A percentile compares a stretch with the other conserved stretches of the same genome.
These are phyloP conservation scores for Lycocorax pyrrhopterus DNA, from an alignment of 2,113 vertebrate genomes.

Conservation along the genomic window DNA sequence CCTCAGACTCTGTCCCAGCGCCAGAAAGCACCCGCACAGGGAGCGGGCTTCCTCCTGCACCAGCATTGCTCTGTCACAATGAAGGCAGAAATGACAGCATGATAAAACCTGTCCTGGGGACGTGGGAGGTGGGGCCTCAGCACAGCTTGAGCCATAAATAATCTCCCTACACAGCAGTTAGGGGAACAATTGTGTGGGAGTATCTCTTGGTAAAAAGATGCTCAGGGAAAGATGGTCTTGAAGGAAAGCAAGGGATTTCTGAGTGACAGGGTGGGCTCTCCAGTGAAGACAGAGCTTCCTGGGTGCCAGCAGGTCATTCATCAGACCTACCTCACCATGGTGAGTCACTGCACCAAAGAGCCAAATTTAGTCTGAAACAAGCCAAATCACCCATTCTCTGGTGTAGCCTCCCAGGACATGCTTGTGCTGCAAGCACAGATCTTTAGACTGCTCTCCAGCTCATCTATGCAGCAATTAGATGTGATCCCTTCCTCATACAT, in stretches of 20 bases:
- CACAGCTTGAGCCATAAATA: slow-evolving; percentile 54
- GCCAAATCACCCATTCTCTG: background rate
- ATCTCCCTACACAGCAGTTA: slow-evolving; percentile 23
- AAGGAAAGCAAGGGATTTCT: slow-evolving; percentile 11
- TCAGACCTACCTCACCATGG: background rate
- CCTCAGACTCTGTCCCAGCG: background rate
- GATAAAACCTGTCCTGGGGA: slow-evolving; percentile 32
- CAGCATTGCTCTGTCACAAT: background rate
- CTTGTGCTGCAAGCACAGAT: background rate
- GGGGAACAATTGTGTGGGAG: slow-evolving; percentile 52
- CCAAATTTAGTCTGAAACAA: background rate
- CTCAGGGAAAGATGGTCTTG: background rate
- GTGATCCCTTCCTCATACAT: background rate
- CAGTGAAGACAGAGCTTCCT: background rate
- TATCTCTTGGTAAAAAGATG: slow-evolving; percentile 26
- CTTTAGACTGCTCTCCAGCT: background rate
- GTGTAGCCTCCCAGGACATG: background rate
- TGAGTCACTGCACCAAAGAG: background rate
- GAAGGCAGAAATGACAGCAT: background rate
- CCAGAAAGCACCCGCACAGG: background rate
- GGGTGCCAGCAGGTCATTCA: background rate
- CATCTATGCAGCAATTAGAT: background rate
- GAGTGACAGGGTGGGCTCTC: background rate
- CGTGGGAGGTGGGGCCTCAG: background rate
- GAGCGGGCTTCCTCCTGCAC: background rate